A percentile compares a stretch with the other conserved stretches of the same genome.
These are phyloP conservation scores for Himantopus leucocephalus DNA, from an alignment of 2,113 vertebrate species.

Conservation along the genomic window DNA sequence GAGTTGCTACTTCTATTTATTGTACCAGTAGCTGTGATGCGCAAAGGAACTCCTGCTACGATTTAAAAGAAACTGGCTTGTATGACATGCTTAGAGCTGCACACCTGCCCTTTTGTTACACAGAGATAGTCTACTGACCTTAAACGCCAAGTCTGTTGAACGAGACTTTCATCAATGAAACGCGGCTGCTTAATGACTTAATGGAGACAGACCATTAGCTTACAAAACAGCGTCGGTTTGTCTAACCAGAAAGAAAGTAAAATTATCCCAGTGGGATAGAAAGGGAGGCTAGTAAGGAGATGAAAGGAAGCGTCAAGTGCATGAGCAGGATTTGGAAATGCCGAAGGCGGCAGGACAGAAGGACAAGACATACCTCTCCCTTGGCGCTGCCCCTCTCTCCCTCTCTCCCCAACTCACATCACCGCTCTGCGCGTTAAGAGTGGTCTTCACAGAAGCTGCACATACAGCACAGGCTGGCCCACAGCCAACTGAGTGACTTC, in stretches of 20 bases:
- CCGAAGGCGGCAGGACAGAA: not conserved
- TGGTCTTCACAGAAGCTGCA: slow-evolving; percentile 52
- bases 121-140: slow-evolving; percentile 10
- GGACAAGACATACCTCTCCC: slow-evolving; percentile 53
- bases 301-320: not conserved
- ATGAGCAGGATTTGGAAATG: not conserved
- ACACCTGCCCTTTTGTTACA: not conserved
- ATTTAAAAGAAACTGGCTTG: not conserved
- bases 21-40: not conserved
- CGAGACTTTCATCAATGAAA: slow-evolving; percentile 37
- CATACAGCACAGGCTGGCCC: slow-evolving; percentile 69
- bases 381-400: not conserved
- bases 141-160: slow-evolving; percentile 6
- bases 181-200: slow-evolving; percentile 1
- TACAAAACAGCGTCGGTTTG: not conserved
- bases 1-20: not conserved
- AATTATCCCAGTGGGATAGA: slow-evolving; percentile 6
- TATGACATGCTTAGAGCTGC: not conserved
- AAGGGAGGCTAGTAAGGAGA: not conserved
- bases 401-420: slow-evolving; percentile 22
- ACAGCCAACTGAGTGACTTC: slow-evolving; percentile 82
- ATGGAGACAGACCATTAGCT: slow-evolving; percentile 38
- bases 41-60: not conserved
- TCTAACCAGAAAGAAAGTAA: slow-evolving; percentile 24
- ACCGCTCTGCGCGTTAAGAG: not conserved